Percentiles rank a stretch among this genome's conserved stretches.
These are phyloP conservation scores for Stenoptilia bipunctidactyla DNA, from an alignment of 2,888 invertebrate species.

Conservation along the genomic window DNA sequence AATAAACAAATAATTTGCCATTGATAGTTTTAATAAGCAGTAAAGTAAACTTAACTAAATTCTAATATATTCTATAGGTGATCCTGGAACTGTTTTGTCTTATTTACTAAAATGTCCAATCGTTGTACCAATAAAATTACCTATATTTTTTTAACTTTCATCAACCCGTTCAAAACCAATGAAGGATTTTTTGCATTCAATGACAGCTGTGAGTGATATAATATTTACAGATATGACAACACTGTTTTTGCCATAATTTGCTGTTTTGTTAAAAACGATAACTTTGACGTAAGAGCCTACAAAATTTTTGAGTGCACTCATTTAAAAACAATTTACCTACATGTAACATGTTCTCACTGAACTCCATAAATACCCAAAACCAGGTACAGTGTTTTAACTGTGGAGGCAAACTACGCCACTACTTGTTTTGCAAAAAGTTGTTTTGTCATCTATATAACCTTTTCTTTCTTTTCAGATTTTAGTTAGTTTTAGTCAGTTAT, in stretches of 20 bases:
- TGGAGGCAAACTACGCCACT: not conserved
- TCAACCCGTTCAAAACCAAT: too few species aligned
- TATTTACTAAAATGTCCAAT: too few species aligned
- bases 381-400: constrained; percentile 35
- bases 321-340: constrained; percentile 48
- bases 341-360: constrained; percentile 72
- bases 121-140: too few species aligned
- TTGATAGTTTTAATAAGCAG: too few species aligned
- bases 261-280: constrained; percentile 24
- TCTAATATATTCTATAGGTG: too few species aligned
- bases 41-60: too few species aligned
- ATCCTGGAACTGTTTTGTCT: too few species aligned
- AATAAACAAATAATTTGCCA: too few species aligned
- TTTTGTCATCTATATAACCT: constrained; percentile 51
- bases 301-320: constrained; percentile 69
- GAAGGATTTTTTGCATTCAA: too few species aligned
- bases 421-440: constrained; percentile 16
- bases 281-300: constrained; percentile 65
- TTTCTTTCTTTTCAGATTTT: constrained; percentile 59
- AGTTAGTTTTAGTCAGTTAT: constrained; percentile 63
- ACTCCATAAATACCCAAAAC: constrained; percentile 66
- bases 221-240: not conserved
- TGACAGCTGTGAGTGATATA: too few species aligned
- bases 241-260: constrained; percentile 29
- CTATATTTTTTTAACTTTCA: too few species aligned